Evolutionary conservation across 1,140 invertebrate genomes (phyloP).

Genomic region (Drosophila santomea): DNA sequence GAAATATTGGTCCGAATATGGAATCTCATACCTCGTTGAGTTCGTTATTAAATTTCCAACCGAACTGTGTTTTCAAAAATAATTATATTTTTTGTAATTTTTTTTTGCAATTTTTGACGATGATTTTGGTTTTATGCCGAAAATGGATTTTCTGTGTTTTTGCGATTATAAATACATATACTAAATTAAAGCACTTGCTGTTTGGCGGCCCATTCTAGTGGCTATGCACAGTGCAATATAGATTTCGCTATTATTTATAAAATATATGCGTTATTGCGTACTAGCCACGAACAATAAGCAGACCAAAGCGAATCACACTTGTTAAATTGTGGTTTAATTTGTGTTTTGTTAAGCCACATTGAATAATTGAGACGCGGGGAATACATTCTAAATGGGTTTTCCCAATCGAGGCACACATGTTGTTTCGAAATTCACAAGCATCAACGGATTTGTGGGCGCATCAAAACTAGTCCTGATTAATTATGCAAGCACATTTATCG

Average conservation of each 20-base stretch:
- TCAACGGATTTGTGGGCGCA: conserved; percentile 25
- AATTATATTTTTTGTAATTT: too few relatives aligned
- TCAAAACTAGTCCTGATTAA: conserved; percentile 37
- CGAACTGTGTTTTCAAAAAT: too few relatives aligned
- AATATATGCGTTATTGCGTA: neutral
- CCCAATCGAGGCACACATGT: conserved; percentile 11
- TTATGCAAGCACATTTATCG: conserved; percentile 38
- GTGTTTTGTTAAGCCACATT: neutral
- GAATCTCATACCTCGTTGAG: too few relatives aligned
- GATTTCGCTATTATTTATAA: neutral
- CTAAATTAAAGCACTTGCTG: too few relatives aligned
- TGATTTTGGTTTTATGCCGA: too few relatives aligned
- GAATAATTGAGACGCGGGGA: conserved; percentile 18
- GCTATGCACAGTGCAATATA: neutral
- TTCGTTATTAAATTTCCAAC: too few relatives aligned
- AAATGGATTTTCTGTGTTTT: too few relatives aligned
- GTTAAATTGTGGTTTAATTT: conserved; percentile 13
- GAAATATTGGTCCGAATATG: too few relatives aligned
- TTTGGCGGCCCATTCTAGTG: too few relatives aligned
- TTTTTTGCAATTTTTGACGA: too few relatives aligned
- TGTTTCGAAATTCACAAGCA: conserved; percentile 12
- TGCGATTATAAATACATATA: too few relatives aligned
- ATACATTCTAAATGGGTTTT: conserved; percentile 18
- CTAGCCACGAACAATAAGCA: neutral
- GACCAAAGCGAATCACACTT: neutral